Base-by-base conservation (phyloP, 2,888 invertebrate species). In the Leucophenga montana region DNA sequence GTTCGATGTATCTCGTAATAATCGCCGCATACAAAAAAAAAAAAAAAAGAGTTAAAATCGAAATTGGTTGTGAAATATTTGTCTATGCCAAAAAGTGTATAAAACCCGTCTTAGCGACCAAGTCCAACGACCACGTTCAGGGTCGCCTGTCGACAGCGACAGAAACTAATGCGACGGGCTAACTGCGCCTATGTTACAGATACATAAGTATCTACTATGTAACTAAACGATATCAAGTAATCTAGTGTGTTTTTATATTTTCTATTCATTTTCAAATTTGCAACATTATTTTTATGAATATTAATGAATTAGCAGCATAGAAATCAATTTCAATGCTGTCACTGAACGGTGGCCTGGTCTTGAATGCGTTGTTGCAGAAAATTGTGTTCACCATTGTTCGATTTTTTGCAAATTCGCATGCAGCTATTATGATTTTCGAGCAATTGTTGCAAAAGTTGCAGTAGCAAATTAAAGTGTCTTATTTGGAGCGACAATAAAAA, bases 71-170 rank as follows among this genome's bases (percentile, higher is more conserved):
- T 75, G 79, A 80, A 82, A 82, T 71, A 66, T 56, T 18, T 64
- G 62, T 46, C 31, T 48, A 61, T 61, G 48, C 22, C 22, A 68
- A 70, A 48, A 62, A 48, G 18, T 27, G 61, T 46, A 50, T 22
- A 57, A 46, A 64, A 46, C 62, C 46, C 48, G 62, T 48, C 18
- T 64, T 46, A 64, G 22, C 64, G 16, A 66, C 79, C 81, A 78
- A 84, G 81, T 82, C 83, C 82, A 84, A 81, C 79, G 82, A 82
- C 82, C 83, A 84, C 73, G 82, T 83, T 84, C 84, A 84, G 84
- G 84, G 82, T 78, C 78, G 73, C 53, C 53, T 66, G 54, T 72
- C 68, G 70, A 54, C 73, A 66, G 72, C 16, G 46, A n/a, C n/a
- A n/a, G n/a, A 61, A 66, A 61, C 50, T 31, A 68, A 62, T 53